Evolutionary conservation across 2,888 invertebrate species (phyloP).

Genomic region (Chloroclystis v-ata): DNA sequence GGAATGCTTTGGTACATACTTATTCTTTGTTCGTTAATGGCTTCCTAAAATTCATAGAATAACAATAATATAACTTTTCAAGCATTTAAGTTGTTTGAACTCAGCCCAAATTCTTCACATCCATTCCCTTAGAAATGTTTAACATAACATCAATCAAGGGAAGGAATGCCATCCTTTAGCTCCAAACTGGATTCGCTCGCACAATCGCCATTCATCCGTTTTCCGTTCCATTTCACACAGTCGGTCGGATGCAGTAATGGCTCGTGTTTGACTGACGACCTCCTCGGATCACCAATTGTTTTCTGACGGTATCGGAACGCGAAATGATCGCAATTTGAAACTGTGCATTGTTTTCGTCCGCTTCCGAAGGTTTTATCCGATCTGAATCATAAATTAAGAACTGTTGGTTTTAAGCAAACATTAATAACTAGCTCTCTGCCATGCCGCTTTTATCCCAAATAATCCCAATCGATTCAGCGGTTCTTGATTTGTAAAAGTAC

Average conservation of each 20-base stretch:
- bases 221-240: slow-evolving; percentile 43
- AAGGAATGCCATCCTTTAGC: too few relatives aligned
- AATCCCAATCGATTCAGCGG: too few relatives aligned
- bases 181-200: neutral
- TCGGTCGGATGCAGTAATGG: slow-evolving; percentile 51
- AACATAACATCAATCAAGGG: too few relatives aligned
- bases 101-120: too few relatives aligned
- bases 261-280: slow-evolving; percentile 49
- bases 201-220: slow-evolving; percentile 9
- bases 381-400: too few relatives aligned
- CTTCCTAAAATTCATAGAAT: slow-evolving; percentile 4
- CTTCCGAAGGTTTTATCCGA: slow-evolving; percentile 1
- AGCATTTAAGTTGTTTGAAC: too few relatives aligned
- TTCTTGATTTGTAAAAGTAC: too few relatives aligned
- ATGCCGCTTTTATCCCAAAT: too few relatives aligned
- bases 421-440: too few relatives aligned
- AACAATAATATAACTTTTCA: too few relatives aligned
- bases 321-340: slow-evolving; percentile 48
- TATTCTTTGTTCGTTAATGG: slow-evolving; percentile 6
- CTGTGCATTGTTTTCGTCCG: slow-evolving; percentile 14
- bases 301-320: slow-evolving; percentile 52
- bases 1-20: slow-evolving; percentile 4
- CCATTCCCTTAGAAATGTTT: too few relatives aligned
- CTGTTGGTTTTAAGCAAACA: too few relatives aligned
- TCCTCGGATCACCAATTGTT: slow-evolving; percentile 51